Evolutionary conservation across 2,797 vertebrate genomes (phyloP), one percentile per base, ranked within the genome.

Genomic region (Dromococcyx pavoninus): DNA sequence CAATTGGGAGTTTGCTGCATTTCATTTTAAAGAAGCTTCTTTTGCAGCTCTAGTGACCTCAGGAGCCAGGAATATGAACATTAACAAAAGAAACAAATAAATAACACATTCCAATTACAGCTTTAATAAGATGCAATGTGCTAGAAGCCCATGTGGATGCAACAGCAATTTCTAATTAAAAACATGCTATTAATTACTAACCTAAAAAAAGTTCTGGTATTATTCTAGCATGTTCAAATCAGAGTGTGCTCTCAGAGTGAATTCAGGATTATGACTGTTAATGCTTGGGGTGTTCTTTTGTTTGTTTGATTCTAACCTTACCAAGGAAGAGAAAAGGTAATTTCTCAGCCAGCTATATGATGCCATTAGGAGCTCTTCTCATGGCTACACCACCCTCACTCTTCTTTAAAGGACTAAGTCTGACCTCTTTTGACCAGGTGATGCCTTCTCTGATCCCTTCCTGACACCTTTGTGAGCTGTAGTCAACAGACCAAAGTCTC

Each of bases 121-220:
- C 56, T 94, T 92, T 96, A 95, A 94, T 89, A 86, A 94, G 89
- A 91, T 51, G 80, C 95, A 91, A 65, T 51, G 44, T 87, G 73
- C 79, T 91, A 75, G 75, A 76, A 85, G 70, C 79, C 95, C 70
- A 61, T 70, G 79, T 0, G 39, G 77, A 93, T 56, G 91, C 94
- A 96, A 94, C 76, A 89, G 86, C 43, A 71, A 89, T 94, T 94
- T 95, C 89, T 96, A 96, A 97, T 96, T 95, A 95, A 96, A 96
- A 93, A 44, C 76, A 81, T 9, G 44, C 82, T 83, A 92, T 97
- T 96, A 95, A 96, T 97, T 96, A 95, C 95, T 96, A 95, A 95
- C 70, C 43, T 78, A 37, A 86, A 88, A 84, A 79, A 86, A 78
- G 48, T 77, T 86, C 54, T 41, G 51, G 46, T 56, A 24, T 80